A percentile compares a stretch with the other conserved stretches of the same genome.
phyloP scores from a whole-genome alignment of 2,888 invertebrate species.

The Anoncus sp. region DNA sequence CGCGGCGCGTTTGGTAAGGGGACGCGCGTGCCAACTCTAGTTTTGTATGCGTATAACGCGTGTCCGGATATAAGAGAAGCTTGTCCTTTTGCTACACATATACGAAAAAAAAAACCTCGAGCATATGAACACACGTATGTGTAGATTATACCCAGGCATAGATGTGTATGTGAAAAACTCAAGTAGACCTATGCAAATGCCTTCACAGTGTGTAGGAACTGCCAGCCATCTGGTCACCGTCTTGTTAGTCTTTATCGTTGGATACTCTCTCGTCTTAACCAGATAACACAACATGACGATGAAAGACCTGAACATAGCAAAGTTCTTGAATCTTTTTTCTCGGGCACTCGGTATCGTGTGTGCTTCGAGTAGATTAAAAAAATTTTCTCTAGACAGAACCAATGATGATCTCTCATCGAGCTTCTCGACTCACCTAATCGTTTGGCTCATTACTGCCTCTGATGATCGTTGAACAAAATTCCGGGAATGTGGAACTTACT shows the following conservation, averaged over 20 bases:
- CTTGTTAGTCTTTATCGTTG: slow-evolving; percentile 74
- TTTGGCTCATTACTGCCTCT: slow-evolving; percentile 66
- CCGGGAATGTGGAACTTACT: slow-evolving; percentile 40
- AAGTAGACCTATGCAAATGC: slow-evolving; percentile 32
- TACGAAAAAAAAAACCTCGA: slow-evolving; percentile 41
- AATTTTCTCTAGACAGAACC: slow-evolving; percentile 47
- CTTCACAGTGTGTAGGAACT: slow-evolving; percentile 54
- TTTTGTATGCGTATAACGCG: slow-evolving; percentile 66
- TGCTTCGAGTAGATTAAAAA: slow-evolving; percentile 52
- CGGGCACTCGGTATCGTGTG: slow-evolving; percentile 11
- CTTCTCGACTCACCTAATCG: slow-evolving; percentile 68
- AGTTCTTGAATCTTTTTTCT: slow-evolving; percentile 39
- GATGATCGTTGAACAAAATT: slow-evolving; percentile 36
- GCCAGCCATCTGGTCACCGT: slow-evolving; percentile 75
- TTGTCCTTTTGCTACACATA: slow-evolving; percentile 51
- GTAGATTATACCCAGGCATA: slow-evolving; percentile 33
- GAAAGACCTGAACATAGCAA: slow-evolving; percentile 29
- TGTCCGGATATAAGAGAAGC: slow-evolving; percentile 52
- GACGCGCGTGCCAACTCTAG: slow-evolving; percentile 78
- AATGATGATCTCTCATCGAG: slow-evolving; percentile 52
- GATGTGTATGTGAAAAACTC: no score
- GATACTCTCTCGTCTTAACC: slow-evolving; percentile 15
- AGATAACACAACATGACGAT: slow-evolving; percentile 23
- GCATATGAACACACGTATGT: slow-evolving; percentile 12
- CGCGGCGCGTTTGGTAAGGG: slow-evolving; percentile 80